Base-by-base conservation (phyloP, 2,888 invertebrate species). In the Epsilonema sp. region DNA sequence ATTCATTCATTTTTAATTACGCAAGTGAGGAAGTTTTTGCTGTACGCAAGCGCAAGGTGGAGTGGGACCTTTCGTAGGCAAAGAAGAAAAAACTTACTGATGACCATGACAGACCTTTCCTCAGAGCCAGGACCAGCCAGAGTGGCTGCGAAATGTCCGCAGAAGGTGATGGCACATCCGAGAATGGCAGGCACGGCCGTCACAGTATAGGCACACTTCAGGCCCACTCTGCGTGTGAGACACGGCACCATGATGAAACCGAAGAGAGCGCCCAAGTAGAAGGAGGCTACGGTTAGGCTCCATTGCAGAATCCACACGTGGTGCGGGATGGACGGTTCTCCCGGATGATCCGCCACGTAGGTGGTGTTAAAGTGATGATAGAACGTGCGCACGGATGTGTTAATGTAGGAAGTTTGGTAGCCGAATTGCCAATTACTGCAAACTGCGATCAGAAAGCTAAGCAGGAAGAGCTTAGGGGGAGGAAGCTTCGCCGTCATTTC, bases 371-470 rank as follows among this genome's bases (percentile, higher is more conserved):
- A 55, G 24, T 58, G 48, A 20, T 49, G 36, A 44, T 56, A 55
- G 47, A 60, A 60, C 5, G 55, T 54, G 26, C 51, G 47, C 42
- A 56, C 53, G 19, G 61, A 58, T 38, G 61, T 60, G 53, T 61
- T 61, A 44, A 61, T 57, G 54, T 61, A 61, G 31, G 60, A 60
- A 48, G 60, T 60, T 59, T 61, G 51, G 51, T 58, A 61, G 31
- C 59, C 61, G 52, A 61, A 61, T 42, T 59, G 60, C 60, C 60
- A 61, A 47, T 61, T 60, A 50, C 58, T 53, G 47, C 56, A 56
- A 49, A 61, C 60, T 39, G 58, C 56, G 41, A 58, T 54, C 48
- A 61, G 46, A 31, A 53, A 51, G 25, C 57, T 53, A 45, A 61
- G 47, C 42, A 55, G 48, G 31, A 59, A 49, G 44, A 58, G 53